Evolutionary conservation across 1,140 invertebrate genomes (phyloP).

Genomic region (Pararge aegeria): DNA sequence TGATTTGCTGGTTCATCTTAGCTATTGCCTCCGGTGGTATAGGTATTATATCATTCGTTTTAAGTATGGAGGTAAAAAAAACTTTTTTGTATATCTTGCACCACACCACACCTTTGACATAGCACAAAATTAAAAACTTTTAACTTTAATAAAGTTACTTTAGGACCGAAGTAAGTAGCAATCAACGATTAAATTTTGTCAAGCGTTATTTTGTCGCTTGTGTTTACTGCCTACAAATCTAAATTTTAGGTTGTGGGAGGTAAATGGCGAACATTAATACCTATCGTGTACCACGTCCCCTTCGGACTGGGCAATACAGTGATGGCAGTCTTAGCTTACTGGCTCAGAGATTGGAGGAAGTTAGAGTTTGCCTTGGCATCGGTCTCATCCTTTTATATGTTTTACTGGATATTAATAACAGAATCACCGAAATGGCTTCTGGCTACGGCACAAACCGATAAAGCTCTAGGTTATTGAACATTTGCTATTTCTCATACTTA

Average conservation of each 20-base stretch:
- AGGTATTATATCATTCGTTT: slow-evolving; percentile 69
- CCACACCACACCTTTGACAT: too few species aligned
- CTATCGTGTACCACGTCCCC: slow-evolving; percentile 85
- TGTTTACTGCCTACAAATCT: too few species aligned
- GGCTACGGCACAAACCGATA: slow-evolving; percentile 83
- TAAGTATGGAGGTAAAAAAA: slow-evolving; percentile 68
- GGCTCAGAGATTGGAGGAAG: slow-evolving; percentile 85
- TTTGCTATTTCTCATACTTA: slow-evolving; percentile 18
- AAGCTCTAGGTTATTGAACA: slow-evolving; percentile 69
- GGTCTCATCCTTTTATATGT: slow-evolving; percentile 83
- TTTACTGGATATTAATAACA: slow-evolving; percentile 86
- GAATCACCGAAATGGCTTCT: slow-evolving; percentile 91
- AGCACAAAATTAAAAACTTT: too few species aligned
- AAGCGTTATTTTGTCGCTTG: too few species aligned
- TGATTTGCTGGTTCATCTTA: slow-evolving; percentile 85
- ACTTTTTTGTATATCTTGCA: slow-evolving; percentile 1
- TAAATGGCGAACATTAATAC: slow-evolving; percentile 84
- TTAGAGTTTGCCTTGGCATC: slow-evolving; percentile 87
- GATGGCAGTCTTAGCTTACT: slow-evolving; percentile 82
- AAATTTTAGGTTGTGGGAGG: slow-evolving; percentile 80
- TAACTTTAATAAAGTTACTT: too few species aligned
- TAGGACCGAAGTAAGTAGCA: too few species aligned
- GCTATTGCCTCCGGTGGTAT: slow-evolving; percentile 84
- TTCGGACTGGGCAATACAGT: slow-evolving; percentile 84
- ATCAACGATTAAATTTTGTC: too few species aligned